Evolutionary conservation across 2,797 vertebrate genomes (phyloP), one percentile per base, ranked within the genome.

Genomic region (Sardinella longiceps): DNA sequence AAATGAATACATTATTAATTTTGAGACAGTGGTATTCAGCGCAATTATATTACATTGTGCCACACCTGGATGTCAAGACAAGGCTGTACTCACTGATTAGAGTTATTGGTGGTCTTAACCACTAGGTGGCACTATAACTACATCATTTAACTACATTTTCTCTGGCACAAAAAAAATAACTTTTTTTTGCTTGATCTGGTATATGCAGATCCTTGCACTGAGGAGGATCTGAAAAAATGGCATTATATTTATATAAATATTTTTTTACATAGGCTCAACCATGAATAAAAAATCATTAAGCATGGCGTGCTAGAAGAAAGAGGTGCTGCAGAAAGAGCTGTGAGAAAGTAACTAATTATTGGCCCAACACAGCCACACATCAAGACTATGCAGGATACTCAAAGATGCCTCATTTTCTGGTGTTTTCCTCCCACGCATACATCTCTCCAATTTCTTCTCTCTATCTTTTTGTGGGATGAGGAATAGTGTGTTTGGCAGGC

Each of bases 61-160:
- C 14, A 37, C 66, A 50, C 4, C 18, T 53, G 51, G 51, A 4
- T 53, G 3, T 14, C 50, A 14, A 37, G 37, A 45, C 43, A 2
- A 45, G 43, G 7, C 43, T 43, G 43, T 56, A 39, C 48, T 33
- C 28, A 63, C 33, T 80, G 39, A 7, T 45, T 20, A 45, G 60
- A 30, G 20, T 77, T 83, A 81, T 50, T 10, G 18, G 9, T 33
- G n/a, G n/a, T 46, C 46, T 45, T 81, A n/a, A 58, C 85, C 88
- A 89, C 63, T 30, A 89, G 89, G 87, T 86, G 89, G 88, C 84
- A 87, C 80, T 30, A 81, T 87, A 80, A 81, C 82, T 77, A 82
- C 84, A 83, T 50, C 28, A 56, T 28, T 25, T 7, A 11, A 30
- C 30, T 23, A 23, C 7, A 2, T 77, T 74, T 43, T 39, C 37